Base-by-base conservation (phyloP, 2,888 invertebrate genomes). In the Ptilodon capucinus region DNA sequence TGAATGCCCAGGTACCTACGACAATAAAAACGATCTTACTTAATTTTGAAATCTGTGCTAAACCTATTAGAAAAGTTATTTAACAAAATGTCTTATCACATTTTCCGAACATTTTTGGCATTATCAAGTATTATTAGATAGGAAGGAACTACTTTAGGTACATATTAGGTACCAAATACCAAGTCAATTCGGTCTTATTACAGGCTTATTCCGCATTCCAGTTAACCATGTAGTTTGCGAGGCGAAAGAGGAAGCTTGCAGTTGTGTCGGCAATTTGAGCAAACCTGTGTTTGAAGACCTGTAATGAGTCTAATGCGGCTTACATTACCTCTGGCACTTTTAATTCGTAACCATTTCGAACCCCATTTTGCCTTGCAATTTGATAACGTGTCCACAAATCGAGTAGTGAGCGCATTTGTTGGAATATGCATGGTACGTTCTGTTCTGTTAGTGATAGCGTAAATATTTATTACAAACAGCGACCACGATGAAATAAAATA, bases 281-380 rank as follows among this genome's bases (percentile, higher is more conserved):
- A 61, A 51, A 50, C 60, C 60, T 48, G 60, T 65, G 64, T 65
- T 72, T 67, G 60, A 64, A 60, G 49, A 55, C 56, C 35, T 23
- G 60, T 76, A 77, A 77, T 76, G 60, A 74, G 62, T 48, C 44
- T 73, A 71, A 74, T 73, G 61, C 52, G 59, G 51, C 51, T 54
- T 52, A 34, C 46, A 42, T 60, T 63, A 55, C 57, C 46, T 44
- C 54, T 49, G 45, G 44, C 47, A 51, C 46, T 66, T 63, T 70
- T 66, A 70, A 71, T 70, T 64, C 57, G 51, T 63, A 44, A 44
- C 60, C 58, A 74, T 76, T 71, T 67, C 44, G 51, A 59, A 60
- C 46, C 54, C 59, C 65, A 70, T 65, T 71, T 68, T 57, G 46
- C 52, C 40, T 59, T 46, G 65, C 58, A 73, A 71, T 71, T 69